Evolutionary conservation across 2,888 invertebrate species (phyloP), one percentile per base, ranked within the genome.

Genomic region (Geophilus truncorum): DNA sequence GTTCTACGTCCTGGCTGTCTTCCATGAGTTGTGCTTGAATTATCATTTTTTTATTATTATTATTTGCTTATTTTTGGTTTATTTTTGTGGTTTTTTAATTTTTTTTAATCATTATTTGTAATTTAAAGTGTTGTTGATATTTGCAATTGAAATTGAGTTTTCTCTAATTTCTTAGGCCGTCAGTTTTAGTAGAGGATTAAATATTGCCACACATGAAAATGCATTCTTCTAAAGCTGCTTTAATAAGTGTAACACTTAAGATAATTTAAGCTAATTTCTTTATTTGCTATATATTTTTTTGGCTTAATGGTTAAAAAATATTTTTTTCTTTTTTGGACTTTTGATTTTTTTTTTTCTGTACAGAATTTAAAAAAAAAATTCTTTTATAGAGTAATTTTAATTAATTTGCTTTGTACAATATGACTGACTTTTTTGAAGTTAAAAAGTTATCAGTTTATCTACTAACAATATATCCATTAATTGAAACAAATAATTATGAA

Each of bases 101-200:
- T 25, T 34, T 76, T 76, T 12, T 4, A 18, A 57, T 21, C 5
- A 23, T 25, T 28, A 10, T 70, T 70, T 70, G 23, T 70, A 70
- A 51, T 51, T 51, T 70, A 70, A 28, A 70, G 70, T 70, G 70
- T 70, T n/a, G 28, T 28, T 70, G 28, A 70, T 70, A 70, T 70
- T 62, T 70, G 28, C 10, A 70, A 70, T 70, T 70, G 70, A 70
- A 70, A 28, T 70, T 70, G 70, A 70, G 70, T 70, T 45, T 78
- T 78, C 40, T 45, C 78, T 28, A 78, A 40, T 45, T 21, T 78
- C 78, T 78, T 45, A 78, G 78, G 78, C 18, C 36, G 23, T 78
- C 78, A 78, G 78, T 78, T 45, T 40, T 45, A 25, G 78, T 78
- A 40, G 78, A 78, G 78, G 78, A 78, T 78, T 78, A 78, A 45